These are phyloP conservation scores for Tethea ocularis DNA, from an alignment of 2,888 invertebrate species.

Conservation along the genomic window DNA sequence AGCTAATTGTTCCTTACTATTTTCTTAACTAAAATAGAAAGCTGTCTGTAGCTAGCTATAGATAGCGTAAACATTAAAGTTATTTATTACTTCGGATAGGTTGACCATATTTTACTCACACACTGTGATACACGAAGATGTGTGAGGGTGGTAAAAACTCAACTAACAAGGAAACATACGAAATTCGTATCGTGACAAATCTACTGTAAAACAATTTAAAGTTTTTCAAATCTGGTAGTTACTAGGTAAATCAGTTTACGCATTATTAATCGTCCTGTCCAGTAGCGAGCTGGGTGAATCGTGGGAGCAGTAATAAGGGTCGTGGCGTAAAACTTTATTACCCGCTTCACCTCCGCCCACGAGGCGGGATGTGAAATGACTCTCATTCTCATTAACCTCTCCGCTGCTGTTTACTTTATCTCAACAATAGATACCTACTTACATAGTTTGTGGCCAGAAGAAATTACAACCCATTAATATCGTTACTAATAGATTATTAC, in stretches of 20 bases:
- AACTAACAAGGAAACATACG: too few species aligned
- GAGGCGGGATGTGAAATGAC: slow-evolving; percentile 67
- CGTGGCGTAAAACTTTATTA: slow-evolving; percentile 75
- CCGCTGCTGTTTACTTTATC: slow-evolving; percentile 58
- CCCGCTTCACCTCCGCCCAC: slow-evolving; percentile 59
- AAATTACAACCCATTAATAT: too few species aligned
- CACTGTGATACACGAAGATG: too few species aligned
- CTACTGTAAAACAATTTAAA: slow-evolving; percentile 9
- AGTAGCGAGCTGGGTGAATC: slow-evolving; percentile 51
- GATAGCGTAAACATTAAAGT: background rate
- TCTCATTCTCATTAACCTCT: slow-evolving; percentile 76
- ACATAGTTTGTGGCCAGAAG: slow-evolving; percentile 5
- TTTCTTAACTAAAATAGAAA: slow-evolving; percentile 15
- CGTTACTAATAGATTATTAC: too few species aligned
- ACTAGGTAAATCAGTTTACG: slow-evolving; percentile 73
- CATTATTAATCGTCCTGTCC: slow-evolving; percentile 71
- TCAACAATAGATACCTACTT: slow-evolving; percentile 57
- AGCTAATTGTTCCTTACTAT: slow-evolving; percentile 36
- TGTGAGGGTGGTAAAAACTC: background rate
- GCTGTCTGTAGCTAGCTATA: background rate
- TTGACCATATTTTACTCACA: background rate
- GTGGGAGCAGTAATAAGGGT: slow-evolving; percentile 67
- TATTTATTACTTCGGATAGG: too few species aligned
- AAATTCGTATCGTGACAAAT: background rate
- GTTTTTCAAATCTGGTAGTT: slow-evolving; percentile 37